These are phyloP conservation scores for Prinia subflava DNA, from an alignment of 2,113 vertebrate genomes.

Conservation along the genomic window DNA sequence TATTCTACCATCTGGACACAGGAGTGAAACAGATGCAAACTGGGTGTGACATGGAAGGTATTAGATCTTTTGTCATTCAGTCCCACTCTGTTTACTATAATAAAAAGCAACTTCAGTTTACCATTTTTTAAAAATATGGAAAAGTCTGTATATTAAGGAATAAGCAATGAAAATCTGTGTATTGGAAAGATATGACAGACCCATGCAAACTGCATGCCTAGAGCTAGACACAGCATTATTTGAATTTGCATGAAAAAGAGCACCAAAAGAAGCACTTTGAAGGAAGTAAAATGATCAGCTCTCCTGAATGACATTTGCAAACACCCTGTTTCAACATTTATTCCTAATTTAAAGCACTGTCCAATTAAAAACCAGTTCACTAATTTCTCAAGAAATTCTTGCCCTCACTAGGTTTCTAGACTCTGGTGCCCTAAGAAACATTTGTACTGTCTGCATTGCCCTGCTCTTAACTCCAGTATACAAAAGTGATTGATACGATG, in stretches of 20 bases:
- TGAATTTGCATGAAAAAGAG: background rate
- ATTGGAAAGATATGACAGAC: background rate
- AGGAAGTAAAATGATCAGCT: background rate
- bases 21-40: background rate
- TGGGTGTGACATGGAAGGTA: background rate
- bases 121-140: background rate
- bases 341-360: background rate
- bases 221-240: background rate
- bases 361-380: background rate
- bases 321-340: background rate
- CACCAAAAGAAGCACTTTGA: background rate
- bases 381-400: background rate
- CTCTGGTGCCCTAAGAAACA: background rate
- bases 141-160: background rate
- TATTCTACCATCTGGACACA: background rate
- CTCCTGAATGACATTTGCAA: background rate
- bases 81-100: background rate
- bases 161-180: background rate
- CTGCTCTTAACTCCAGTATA: background rate
- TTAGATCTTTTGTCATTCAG: background rate
- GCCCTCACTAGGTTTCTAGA: background rate
- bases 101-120: background rate
- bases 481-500: background rate
- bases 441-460: background rate
- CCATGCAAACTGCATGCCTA: background rate